phyloP scores from a whole-genome alignment of 2,888 invertebrate genomes.

The Hypselothyrea guttata region DNA sequence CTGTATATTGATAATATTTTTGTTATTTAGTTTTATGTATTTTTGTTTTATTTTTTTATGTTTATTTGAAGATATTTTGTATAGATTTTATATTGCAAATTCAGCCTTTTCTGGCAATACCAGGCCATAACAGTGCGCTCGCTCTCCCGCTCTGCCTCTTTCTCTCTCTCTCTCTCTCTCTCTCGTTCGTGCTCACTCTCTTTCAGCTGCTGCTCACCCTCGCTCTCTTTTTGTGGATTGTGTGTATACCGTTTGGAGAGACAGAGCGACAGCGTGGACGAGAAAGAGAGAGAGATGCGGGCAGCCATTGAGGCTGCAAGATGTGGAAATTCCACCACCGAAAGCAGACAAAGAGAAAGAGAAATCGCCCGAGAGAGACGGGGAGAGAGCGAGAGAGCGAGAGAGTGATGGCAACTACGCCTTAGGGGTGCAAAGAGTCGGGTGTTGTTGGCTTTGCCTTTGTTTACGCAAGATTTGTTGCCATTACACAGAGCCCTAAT shows the following conservation, averaged over 20 bases:
- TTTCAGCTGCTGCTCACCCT: slow-evolving; percentile 21
- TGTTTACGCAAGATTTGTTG: slow-evolving; percentile 79
- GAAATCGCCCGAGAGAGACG: slow-evolving; percentile 15
- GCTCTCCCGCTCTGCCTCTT: slow-evolving; percentile 8
- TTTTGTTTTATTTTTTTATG: no score
- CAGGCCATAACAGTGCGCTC: slow-evolving; percentile 34
- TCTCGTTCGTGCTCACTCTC: slow-evolving; percentile 6
- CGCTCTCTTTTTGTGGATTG: slow-evolving; percentile 59
- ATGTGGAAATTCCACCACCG: slow-evolving; percentile 62
- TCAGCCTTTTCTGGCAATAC: no score
- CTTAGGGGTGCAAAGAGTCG: slow-evolving; percentile 52
- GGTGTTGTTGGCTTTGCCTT: slow-evolving; percentile 45
- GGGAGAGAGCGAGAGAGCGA: slow-evolving; percentile 5
- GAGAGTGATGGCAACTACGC: slow-evolving; percentile 1
- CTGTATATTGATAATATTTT: no score
- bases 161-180: slow-evolving; percentile 10
- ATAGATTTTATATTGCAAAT: no score
- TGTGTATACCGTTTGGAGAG: slow-evolving; percentile 67
- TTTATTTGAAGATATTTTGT: no score
- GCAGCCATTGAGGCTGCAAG: slow-evolving; percentile 73
- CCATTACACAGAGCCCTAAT: slow-evolving; percentile 67
- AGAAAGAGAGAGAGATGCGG: slow-evolving; percentile 16
- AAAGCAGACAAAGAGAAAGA: slow-evolving; percentile 38
- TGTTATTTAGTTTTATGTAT: no score
- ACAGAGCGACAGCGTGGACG: slow-evolving; percentile 1